Percentiles rank a stretch among this genome's conserved stretches.
Evolutionary conservation across 2,113 vertebrate species (phyloP).

Genomic region (Corvus hawaiiensis): DNA sequence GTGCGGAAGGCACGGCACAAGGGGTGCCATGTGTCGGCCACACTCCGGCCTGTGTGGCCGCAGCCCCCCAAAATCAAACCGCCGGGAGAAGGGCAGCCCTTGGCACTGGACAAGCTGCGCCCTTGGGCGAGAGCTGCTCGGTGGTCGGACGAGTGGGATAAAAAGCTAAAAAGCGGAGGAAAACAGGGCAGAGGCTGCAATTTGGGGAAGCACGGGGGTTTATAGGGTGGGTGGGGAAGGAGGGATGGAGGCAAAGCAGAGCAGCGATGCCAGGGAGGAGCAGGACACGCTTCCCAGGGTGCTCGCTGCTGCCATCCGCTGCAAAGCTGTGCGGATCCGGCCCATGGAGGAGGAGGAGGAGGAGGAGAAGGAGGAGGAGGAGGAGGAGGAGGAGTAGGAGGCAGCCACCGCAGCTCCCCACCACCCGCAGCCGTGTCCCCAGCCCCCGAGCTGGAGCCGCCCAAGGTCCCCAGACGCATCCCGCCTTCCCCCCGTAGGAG

Average conservation of each 20-base stretch:
- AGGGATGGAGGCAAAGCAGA: neutral
- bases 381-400: neutral
- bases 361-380: neutral
- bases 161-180: neutral
- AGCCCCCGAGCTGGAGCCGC: neutral
- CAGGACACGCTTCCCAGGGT: constrained; percentile 33
- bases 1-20: neutral
- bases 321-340: constrained; percentile 23
- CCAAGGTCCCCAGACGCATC: neutral
- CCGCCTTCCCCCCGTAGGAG: neutral
- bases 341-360: neutral
- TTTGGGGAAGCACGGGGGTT: rapidly evolving
- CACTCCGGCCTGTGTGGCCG: neutral
- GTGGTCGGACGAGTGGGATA: neutral
- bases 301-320: constrained; percentile 44
- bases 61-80: neutral
- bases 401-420: neutral
- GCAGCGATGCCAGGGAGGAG: neutral
- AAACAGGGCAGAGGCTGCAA: neutral
- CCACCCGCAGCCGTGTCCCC: neutral
- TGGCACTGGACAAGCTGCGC: neutral
- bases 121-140: neutral
- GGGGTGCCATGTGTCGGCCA: neutral
- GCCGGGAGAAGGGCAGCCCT: neutral
- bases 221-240: neutral